These are phyloP conservation scores for Gorsachius goisagi DNA, from an alignment of 2,113 vertebrate species.

Conservation along the genomic window DNA sequence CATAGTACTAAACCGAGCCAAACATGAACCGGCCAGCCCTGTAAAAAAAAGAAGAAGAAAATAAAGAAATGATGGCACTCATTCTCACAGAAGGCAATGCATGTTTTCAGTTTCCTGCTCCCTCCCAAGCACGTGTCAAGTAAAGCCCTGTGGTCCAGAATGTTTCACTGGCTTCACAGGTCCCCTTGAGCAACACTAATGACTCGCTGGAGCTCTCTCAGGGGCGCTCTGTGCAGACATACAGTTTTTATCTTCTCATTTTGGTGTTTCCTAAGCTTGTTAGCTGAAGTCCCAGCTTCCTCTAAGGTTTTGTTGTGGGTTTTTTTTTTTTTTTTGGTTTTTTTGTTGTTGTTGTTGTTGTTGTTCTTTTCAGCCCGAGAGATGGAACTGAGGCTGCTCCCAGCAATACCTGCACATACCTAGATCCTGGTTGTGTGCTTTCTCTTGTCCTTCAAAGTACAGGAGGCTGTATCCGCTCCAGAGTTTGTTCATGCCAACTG, in stretches of 20 bases:
- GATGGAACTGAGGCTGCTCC: neutral
- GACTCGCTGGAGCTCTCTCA: neutral
- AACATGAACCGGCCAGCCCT: slow-evolving; percentile 95
- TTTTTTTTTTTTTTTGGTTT: too few species aligned
- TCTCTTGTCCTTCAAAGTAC: slow-evolving; percentile 96
- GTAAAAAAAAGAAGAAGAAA: neutral
- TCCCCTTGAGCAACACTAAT: neutral
- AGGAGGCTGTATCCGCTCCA: slow-evolving; percentile 97
- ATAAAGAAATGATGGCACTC: neutral
- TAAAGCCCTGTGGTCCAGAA: neutral
- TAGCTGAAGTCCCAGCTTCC: neutral
- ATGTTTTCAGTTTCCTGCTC: neutral
- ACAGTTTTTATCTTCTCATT: neutral
- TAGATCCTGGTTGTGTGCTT: slow-evolving; percentile 97
- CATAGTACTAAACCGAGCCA: slow-evolving; percentile 93
- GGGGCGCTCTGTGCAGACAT: neutral
- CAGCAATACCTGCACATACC: slow-evolving; percentile 73
- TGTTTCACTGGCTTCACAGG: neutral
- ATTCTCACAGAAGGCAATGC: neutral
- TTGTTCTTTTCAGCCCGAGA: neutral
- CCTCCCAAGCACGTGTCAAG: neutral
- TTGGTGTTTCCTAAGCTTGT: neutral
- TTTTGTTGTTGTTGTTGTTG: too few species aligned
- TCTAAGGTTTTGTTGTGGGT: neutral
- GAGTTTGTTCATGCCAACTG: slow-evolving; percentile 90